These are phyloP conservation scores for Helarctos malayanus DNA, from an alignment of 2,797 vertebrate species.

Conservation along the genomic window DNA sequence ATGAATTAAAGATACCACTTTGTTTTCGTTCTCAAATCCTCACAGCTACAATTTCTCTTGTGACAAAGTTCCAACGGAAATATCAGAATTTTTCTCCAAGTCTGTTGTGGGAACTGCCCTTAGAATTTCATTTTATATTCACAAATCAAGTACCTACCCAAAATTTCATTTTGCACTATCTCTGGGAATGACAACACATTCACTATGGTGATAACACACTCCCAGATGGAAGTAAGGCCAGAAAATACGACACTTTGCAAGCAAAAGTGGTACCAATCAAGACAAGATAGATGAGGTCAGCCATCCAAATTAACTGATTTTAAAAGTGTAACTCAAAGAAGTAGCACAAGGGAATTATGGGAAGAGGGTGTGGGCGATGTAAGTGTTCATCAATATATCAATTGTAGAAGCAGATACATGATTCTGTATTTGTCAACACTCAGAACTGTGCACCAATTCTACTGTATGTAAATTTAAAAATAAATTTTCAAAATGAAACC, in stretches of 20 bases:
- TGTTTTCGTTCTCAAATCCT: conserved; percentile 22
- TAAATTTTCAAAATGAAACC: conserved; percentile 55
- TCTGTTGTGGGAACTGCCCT: background rate
- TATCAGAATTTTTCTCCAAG: background rate
- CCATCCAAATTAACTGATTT: background rate
- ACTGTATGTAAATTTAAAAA: conserved; percentile 22
- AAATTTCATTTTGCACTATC: background rate
- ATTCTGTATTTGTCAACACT: conserved; percentile 9
- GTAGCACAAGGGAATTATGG: background rate
- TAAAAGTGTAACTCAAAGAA: conserved; percentile 32
- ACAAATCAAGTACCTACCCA: conserved; percentile 15
- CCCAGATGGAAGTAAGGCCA: background rate
- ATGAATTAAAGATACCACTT: conserved; percentile 11
- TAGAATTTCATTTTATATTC: conserved; percentile 63
- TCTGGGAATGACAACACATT: conserved; percentile 4
- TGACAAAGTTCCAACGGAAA: background rate
- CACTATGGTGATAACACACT: background rate
- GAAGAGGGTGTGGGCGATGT: background rate
- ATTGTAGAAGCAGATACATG: background rate
- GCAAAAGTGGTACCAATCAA: background rate
- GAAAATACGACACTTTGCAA: background rate
- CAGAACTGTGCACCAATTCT: background rate
- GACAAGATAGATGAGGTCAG: background rate
- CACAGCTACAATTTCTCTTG: conserved; percentile 58
- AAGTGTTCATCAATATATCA: background rate